Conservation (phyloP, 2,113 vertebrate species). For the Spilogale gracilis region DNA sequence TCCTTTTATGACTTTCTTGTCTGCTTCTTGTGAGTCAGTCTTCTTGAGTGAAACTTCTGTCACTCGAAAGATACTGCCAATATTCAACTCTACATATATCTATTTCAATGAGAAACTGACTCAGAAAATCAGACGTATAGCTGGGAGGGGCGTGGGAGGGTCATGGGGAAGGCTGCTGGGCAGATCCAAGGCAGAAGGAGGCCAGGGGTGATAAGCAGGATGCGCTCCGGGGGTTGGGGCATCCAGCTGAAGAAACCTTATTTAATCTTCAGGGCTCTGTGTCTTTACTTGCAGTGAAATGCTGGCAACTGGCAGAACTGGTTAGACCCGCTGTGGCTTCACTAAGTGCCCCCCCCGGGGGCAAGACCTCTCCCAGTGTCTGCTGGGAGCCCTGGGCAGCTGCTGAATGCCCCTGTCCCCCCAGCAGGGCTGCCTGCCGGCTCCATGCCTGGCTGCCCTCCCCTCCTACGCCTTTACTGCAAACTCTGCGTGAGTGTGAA, state of each 20-base stretch:
- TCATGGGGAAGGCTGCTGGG: fast-evolving
- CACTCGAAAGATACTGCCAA: fast-evolving
- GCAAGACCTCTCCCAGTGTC: too few relatives aligned
- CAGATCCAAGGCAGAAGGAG: not conserved
- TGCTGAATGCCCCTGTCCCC: too few relatives aligned
- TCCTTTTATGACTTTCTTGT: too few relatives aligned
- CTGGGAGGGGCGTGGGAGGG: not conserved
- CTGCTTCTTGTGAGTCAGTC: not conserved
- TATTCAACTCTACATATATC: fast-evolving
- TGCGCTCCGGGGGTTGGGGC: not conserved
- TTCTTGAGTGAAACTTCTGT: too few relatives aligned
- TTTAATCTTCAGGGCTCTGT: not conserved
- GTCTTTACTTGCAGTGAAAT: not conserved
- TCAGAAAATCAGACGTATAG: not conserved
- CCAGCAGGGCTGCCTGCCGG: too few relatives aligned
- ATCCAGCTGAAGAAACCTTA: fast-evolving
- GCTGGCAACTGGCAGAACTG: not conserved
- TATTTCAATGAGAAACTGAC: not conserved
- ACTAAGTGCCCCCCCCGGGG: fast-evolving
- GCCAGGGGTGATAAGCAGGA: not conserved
- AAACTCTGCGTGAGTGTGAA: fast-evolving
- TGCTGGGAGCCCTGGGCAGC: fast-evolving
- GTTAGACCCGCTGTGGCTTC: not conserved
- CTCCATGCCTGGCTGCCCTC: not conserved
- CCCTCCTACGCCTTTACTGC: fast-evolving